phyloP scores from a whole-genome alignment of 2,113 vertebrate genomes.

The Epinephelus moara region DNA sequence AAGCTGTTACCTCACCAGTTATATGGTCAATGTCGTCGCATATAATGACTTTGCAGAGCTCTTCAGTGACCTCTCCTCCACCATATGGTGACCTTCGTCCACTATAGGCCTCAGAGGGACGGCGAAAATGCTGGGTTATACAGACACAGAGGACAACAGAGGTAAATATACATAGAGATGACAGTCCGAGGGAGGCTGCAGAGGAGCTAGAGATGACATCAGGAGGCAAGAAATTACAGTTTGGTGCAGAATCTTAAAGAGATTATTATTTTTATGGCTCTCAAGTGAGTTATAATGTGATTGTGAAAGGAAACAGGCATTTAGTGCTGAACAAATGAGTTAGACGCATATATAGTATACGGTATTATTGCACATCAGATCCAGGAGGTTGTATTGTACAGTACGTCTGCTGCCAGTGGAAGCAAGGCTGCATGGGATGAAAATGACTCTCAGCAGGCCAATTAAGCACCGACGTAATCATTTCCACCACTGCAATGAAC shows the following conservation, averaged over 20 bases:
- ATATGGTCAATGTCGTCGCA: conserved; percentile 36
- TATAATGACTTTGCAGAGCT: conserved; percentile 54
- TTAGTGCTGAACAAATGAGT: conserved; percentile 22
- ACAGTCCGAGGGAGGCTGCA: not conserved
- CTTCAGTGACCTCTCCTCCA: conserved; percentile 27
- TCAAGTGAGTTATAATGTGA: not conserved
- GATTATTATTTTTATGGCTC: not conserved
- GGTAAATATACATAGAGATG: conserved; percentile 23
- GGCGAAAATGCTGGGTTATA: conserved; percentile 26
- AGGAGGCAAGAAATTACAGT: not conserved
- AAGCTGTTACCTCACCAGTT: conserved; percentile 7
- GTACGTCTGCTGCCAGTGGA: not conserved
- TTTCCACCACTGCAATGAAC: conserved; percentile 22
- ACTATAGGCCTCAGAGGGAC: conserved; percentile 42
- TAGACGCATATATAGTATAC: not conserved
- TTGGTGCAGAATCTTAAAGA: not conserved
- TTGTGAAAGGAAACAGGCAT: not conserved
- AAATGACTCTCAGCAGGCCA: conserved; percentile 31
- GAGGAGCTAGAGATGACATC: not conserved
- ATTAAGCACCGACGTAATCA: conserved; percentile 20
- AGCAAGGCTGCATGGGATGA: not conserved
- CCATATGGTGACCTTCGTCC: conserved; percentile 74
- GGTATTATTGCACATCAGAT: conserved; percentile 11
- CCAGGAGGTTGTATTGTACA: not conserved
- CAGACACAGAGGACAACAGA: conserved; percentile 37